Evolutionary conservation across 2,888 invertebrate genomes (phyloP).

Genomic region (Eupithecia subfuscata): DNA sequence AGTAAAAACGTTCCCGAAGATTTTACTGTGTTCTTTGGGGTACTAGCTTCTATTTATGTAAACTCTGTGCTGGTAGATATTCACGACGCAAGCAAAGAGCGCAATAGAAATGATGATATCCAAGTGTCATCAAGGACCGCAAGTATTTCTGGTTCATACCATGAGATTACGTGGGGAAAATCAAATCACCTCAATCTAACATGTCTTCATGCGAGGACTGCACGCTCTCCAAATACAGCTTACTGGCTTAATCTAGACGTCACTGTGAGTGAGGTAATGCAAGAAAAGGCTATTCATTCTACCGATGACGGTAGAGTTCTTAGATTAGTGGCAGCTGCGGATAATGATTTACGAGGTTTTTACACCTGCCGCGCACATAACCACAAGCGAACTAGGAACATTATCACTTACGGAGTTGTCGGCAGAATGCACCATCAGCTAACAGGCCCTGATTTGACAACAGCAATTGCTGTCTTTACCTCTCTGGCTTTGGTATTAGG

Average conservation of each 20-base stretch:
- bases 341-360: constrained; percentile 69
- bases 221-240: constrained; percentile 57
- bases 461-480: constrained; percentile 65
- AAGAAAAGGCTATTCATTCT: constrained; percentile 57
- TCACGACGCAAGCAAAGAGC: constrained; percentile 62
- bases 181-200: constrained; percentile 71
- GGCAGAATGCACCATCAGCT: constrained; percentile 64
- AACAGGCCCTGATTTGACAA: constrained; percentile 63
- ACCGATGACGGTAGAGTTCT: constrained; percentile 69
- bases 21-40: constrained; percentile 60
- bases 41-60: constrained; percentile 64
- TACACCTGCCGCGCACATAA: constrained; percentile 72
- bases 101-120: constrained; percentile 59
- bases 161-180: constrained; percentile 72
- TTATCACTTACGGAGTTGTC: constrained; percentile 75
- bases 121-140: constrained; percentile 73
- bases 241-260: constrained; percentile 72
- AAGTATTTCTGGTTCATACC: constrained; percentile 73
- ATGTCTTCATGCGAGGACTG: constrained; percentile 67
- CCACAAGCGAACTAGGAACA: constrained; percentile 63
- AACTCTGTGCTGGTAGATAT: constrained; percentile 65
- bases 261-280: constrained; percentile 49
- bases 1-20: constrained; percentile 55
- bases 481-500: constrained; percentile 64
- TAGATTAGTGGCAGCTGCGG: constrained; percentile 61